Evolutionary conservation across 2,797 vertebrate species (phyloP).

Genomic region (Pitangus sulphuratus): DNA sequence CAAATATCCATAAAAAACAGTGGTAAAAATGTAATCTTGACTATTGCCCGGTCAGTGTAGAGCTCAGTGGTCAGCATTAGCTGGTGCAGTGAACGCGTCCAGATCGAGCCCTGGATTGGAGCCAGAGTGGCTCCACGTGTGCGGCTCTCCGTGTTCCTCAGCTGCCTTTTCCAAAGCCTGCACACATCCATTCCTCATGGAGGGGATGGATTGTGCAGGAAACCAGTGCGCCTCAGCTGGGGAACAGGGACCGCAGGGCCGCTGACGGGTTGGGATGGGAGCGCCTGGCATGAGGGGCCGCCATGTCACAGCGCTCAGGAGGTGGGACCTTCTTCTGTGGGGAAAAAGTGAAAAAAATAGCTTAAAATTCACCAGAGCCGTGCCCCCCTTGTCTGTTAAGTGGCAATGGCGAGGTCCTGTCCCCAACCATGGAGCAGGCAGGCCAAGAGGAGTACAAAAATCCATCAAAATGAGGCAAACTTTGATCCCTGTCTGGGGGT

Average conservation of each 20-base stretch:
- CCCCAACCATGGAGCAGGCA: fast-evolving
- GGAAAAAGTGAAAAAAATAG: neutral
- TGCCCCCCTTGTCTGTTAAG: fast-evolving
- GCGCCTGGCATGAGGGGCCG: fast-evolving
- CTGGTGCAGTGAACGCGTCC: neutral
- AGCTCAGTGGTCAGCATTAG: fast-evolving
- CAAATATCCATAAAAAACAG: neutral
- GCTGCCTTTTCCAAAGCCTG: neutral
- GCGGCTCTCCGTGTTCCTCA: neutral
- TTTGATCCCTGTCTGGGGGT: fast-evolving
- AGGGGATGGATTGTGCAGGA: neutral
- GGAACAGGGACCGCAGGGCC: fast-evolving
- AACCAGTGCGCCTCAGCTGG: neutral
- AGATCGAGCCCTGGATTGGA: neutral
- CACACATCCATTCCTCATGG: fast-evolving
- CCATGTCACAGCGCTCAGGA: fast-evolving
- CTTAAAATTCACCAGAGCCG: neutral
- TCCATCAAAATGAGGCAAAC: fast-evolving
- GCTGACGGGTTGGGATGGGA: neutral
- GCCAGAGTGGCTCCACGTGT: fast-evolving
- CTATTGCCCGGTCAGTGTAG: fast-evolving
- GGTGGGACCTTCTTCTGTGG: neutral
- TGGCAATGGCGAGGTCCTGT: fast-evolving
- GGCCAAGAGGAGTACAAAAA: fast-evolving
- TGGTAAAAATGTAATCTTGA: neutral